Evolutionary conservation across 2,797 vertebrate genomes (phyloP), one percentile per base, ranked within the genome.

Genomic region (Aldrovandia affinis): DNA sequence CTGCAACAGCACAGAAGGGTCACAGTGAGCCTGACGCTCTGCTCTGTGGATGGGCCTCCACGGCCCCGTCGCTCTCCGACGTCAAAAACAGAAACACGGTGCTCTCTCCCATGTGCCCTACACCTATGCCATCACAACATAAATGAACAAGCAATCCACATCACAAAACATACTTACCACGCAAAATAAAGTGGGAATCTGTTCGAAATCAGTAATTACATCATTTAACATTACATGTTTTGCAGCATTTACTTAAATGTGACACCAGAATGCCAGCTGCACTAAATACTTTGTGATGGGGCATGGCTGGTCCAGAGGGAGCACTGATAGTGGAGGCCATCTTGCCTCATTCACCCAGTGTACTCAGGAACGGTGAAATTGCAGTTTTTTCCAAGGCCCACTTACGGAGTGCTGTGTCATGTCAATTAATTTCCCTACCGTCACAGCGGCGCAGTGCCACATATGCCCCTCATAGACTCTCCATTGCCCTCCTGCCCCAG

Each of bases 1-100:
- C 98, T 99, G 81, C 1, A 83, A 33, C 14, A 22, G 25, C 36
- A 50, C 22, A 65, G 3, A 80, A 89, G n/a, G 70, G 10, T 12
- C 39, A 75, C 2, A 33, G n/a, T 55, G 81, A 82, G 70, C 3
- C 14, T 52, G n/a, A 59, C 2, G 22, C n/a, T 28, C 47, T 22
- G 42, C 75, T 52, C n/a, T 10, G 30, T 2, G 54, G 50, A 30
- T 0, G 1, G 4, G 18, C 33, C 1, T 2, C 47, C 1, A 50
- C 47, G 12, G 47, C 47, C 12, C 12, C 12, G 47, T 12, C 36
- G 33, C 7, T 6, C 2, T 39, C 30, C 30, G 36, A 33, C 33
- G 20, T 70, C 20, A 36, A 70, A 70, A 70, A 36, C 14, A 18
- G 6, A 36, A 70, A 20, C 33, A 70, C 1, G 36, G n/a, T 20